phyloP scores from a whole-genome alignment of 2,797 vertebrate species.

The Bovichtus variegatus region DNA sequence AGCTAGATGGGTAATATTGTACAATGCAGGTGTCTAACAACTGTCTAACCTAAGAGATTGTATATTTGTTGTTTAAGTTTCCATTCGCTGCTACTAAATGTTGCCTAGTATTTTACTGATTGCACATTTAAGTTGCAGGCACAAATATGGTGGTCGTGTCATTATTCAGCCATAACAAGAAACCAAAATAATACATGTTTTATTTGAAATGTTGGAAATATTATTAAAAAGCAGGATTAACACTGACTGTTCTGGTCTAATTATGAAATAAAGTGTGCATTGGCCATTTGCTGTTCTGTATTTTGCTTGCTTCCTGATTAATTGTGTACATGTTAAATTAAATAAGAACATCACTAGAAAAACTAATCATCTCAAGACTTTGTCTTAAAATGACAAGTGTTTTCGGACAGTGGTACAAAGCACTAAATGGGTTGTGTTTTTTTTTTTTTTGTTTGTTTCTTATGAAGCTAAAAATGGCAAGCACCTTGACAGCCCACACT shows the following conservation, averaged over 20 bases:
- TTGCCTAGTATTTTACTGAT: background rate
- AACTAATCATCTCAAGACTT: background rate
- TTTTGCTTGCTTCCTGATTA: background rate
- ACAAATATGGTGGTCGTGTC: background rate
- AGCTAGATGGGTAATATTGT: background rate
- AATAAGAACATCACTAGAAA: background rate
- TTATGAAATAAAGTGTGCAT: background rate
- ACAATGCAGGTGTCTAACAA: too few species aligned
- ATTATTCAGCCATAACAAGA: background rate
- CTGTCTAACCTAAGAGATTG: too few species aligned
- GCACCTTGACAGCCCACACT: background rate
- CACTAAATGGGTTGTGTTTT: background rate
- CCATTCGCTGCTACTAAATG: background rate
- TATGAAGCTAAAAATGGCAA: background rate
- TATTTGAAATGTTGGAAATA: background rate
- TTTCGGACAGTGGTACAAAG: background rate
- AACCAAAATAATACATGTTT: background rate
- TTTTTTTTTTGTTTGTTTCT: background rate
- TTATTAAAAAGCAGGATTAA: too few species aligned
- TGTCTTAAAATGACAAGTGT: too few species aligned
- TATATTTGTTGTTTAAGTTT: background rate
- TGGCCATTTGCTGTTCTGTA: background rate
- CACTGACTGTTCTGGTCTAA: background rate
- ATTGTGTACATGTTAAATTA: background rate
- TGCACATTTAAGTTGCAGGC: background rate